Evolutionary conservation across 1,140 invertebrate genomes (phyloP).

Genomic region (Drosophila saltans): DNA sequence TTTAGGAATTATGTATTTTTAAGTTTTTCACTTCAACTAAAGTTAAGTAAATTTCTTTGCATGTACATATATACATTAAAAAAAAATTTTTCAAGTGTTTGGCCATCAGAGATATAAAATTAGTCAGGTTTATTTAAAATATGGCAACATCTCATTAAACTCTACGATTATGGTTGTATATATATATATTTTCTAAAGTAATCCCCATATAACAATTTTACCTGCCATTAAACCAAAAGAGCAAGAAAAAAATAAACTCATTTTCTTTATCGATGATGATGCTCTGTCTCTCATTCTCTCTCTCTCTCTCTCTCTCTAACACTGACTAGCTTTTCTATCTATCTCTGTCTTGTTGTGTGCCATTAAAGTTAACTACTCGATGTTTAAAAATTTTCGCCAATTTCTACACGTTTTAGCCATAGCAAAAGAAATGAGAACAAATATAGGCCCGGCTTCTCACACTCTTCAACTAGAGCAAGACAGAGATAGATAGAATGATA

Average conservation of each 20-base stretch:
- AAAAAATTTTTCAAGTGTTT: background rate
- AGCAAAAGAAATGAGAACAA: conserved; percentile 11
- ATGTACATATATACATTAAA: too few species aligned
- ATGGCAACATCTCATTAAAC: conserved; percentile 8
- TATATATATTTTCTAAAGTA: conserved; percentile 7
- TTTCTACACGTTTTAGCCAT: conserved; percentile 20
- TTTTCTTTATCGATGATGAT: conserved; percentile 13
- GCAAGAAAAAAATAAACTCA: background rate
- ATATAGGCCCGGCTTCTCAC: conserved; percentile 5
- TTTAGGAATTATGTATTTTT: too few species aligned
- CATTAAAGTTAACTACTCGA: conserved; percentile 21
- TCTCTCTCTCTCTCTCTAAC: too few species aligned
- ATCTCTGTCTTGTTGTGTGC: background rate
- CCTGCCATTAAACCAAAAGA: conserved; percentile 21
- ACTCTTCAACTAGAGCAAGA: conserved; percentile 13
- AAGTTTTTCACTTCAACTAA: too few species aligned
- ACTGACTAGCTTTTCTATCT: too few species aligned
- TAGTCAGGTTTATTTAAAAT: background rate
- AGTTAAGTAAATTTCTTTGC: too few species aligned
- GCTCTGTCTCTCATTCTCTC: background rate
- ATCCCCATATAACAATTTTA: conserved; percentile 8
- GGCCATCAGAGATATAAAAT: background rate
- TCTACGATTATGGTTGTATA: conserved; percentile 1
- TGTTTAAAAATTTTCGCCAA: conserved; percentile 12
- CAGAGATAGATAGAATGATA: background rate